Evolutionary conservation across 2,888 invertebrate genomes (phyloP).

Genomic region (Melanotus villosus): DNA sequence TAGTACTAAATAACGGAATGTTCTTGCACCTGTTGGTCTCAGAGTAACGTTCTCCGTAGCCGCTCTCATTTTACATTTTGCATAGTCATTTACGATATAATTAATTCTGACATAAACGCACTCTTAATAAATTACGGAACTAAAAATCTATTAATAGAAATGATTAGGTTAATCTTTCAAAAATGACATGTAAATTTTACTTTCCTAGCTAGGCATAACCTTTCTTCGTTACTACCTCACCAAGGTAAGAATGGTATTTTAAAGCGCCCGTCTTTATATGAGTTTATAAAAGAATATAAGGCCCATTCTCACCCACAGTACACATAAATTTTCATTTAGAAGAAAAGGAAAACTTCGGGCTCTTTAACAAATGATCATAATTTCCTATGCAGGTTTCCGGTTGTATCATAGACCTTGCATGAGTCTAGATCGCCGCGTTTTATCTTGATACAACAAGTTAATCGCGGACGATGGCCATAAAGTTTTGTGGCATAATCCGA

Average conservation of each 20-base stretch:
- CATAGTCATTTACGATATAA: conserved; percentile 45
- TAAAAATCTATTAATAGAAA: conserved; percentile 39
- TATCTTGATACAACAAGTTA: conserved; percentile 6
- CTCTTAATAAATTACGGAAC: conserved; percentile 39
- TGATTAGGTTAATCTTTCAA: conserved; percentile 27
- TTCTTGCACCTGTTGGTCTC: conserved; percentile 45
- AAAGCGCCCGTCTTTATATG: conserved; percentile 1
- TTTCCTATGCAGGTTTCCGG: conserved; percentile 50
- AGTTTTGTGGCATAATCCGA: background rate
- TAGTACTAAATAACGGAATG: conserved; percentile 38
- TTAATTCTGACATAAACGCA: conserved; percentile 45
- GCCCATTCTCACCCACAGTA: conserved; percentile 45
- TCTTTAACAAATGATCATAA: conserved; percentile 55
- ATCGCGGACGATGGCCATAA: background rate
- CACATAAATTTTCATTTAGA: conserved; percentile 53
- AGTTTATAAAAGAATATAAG: conserved; percentile 17
- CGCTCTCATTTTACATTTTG: conserved; percentile 35
- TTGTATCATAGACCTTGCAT: conserved; percentile 31
- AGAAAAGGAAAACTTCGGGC: conserved; percentile 49
- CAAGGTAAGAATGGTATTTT: conserved; percentile 3
- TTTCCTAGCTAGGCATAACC: too few species aligned
- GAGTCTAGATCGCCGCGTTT: conserved; percentile 19
- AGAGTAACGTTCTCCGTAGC: conserved; percentile 9
- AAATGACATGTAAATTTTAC: conserved; percentile 24
- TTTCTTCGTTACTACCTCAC: background rate